A percentile compares a stretch with the other conserved stretches of the same genome.
phyloP scores from a whole-genome alignment of 64 coral and sea anemone species.

The Dendrophyllia cribrosa region DNA sequence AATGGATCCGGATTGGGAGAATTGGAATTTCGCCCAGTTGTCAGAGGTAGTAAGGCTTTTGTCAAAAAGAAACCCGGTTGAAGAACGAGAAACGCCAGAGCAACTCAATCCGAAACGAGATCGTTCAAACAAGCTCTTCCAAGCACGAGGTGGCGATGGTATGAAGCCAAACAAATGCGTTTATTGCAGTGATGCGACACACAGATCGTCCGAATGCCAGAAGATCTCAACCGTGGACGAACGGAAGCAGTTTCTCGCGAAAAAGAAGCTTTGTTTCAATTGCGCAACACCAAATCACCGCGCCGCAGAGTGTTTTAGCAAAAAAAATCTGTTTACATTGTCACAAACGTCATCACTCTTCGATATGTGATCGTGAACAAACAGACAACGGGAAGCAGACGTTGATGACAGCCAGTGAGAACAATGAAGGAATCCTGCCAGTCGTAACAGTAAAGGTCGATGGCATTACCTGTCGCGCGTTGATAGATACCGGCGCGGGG shows the following conservation, averaged over 20 bases:
- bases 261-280: constrained; percentile 24
- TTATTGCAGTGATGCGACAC: neutral
- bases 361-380: constrained; percentile 25
- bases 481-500: constrained; percentile 52
- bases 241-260: constrained; percentile 3
- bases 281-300: constrained; percentile 16
- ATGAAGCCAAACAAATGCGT: constrained; percentile 7
- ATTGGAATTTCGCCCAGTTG: constrained; percentile 45
- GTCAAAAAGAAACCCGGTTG: constrained; percentile 11
- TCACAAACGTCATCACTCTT: constrained; percentile 33
- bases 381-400: constrained; percentile 11
- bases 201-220: constrained; percentile 14
- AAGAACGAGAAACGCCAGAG: constrained; percentile 5
- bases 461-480: constrained; percentile 24
- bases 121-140: constrained; percentile 13
- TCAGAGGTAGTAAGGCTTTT: constrained; percentile 14
- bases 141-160: neutral
- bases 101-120: constrained; percentile 4
- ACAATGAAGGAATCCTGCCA: constrained; percentile 11
- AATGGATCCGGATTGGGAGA: constrained; percentile 11
- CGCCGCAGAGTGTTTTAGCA: constrained; percentile 5
- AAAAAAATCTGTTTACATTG: constrained; percentile 7
- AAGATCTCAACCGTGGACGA: constrained; percentile 4
- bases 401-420: constrained; percentile 25
- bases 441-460: constrained; percentile 28